Evolutionary conservation across 2,888 invertebrate genomes (phyloP).

Genomic region (Cylloceria caligata): DNA sequence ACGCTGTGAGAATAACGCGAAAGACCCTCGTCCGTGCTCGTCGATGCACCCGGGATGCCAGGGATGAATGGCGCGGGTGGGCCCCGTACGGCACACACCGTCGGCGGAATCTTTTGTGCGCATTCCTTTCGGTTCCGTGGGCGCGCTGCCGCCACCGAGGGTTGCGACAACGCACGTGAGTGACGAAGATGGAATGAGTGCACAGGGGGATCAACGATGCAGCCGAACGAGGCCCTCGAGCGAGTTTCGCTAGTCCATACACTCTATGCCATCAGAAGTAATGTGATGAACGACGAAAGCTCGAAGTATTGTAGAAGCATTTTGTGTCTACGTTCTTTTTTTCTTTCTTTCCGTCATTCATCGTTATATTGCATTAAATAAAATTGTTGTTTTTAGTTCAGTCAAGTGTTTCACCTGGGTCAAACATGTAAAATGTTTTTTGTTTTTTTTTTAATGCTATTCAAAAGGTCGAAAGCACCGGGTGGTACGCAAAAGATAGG

Average conservation of each 20-base stretch:
- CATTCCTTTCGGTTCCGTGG: conserved; percentile 77
- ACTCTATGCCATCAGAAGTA: conserved; percentile 17
- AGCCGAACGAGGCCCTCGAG: conserved; percentile 17
- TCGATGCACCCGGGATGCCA: conserved; percentile 53
- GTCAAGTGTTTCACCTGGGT: background rate
- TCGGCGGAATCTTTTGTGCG: conserved; percentile 82
- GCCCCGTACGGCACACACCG: conserved; percentile 44
- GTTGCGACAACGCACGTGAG: conserved; percentile 9
- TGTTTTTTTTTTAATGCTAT: conserved; percentile 16
- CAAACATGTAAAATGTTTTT: background rate
- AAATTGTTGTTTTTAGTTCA: background rate
- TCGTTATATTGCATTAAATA: background rate
- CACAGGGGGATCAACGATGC: conserved; percentile 5
- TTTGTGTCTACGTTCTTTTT: background rate
- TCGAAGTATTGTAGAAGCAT: background rate
- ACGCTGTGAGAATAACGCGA: conserved; percentile 62
- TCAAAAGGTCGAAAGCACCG: background rate
- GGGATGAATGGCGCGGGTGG: conserved; percentile 78
- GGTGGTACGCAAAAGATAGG: background rate
- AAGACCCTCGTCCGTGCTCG: conserved; percentile 5
- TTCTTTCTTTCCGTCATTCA: background rate
- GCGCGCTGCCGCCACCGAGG: conserved; percentile 31
- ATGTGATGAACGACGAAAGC: conserved; percentile 16
- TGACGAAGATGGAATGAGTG: conserved; percentile 3
- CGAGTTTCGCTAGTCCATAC: conserved; percentile 2